Evolutionary conservation across 2,888 invertebrate genomes (phyloP), one percentile per base, ranked within the genome.

Genomic region (Aricia artaxerxes): DNA sequence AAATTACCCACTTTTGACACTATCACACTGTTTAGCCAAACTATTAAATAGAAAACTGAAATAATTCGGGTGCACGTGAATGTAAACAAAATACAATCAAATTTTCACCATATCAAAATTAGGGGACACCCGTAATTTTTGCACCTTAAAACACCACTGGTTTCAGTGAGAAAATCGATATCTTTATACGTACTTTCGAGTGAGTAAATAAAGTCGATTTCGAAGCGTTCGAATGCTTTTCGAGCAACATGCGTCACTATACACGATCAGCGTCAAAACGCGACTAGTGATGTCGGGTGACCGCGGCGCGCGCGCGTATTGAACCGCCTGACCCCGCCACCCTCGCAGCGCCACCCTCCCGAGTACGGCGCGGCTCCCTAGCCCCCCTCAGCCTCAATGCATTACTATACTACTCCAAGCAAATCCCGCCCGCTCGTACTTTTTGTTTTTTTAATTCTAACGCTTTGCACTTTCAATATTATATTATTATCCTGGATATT

Each of bases 241-340:
- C 87, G 85, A 83, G 44, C 79, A 57, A 73, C 84, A 81, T 86
- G 83, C 85, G 87, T 85, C 85, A 82, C 86, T 88, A 85, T 81
- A 81, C 90, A 84, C 88, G 81, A 83, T 82, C 82, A 87, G 88
- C 88, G 90, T 88, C 90, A 86, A 89, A 91, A 89, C 88, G 91
- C 92, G 92, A 94, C 93, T 93, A 91, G 83, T 82, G 85, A 82
- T 61, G 83, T 81, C 83, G 69, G 84, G 84, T 84, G 84, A 84
- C 85, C 85, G 86, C 86, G 86, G 92, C 92, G 94, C 94, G 93
- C 92, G 93, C 93, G 93, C 92, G 92, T 93, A 93, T 94, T 88
- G 93, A 93, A 87, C 87, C 89, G 88, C 89, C 89, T 88, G 87
- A 83, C 87, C 84, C 85, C 84, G 86, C 88, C 88, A 89, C 90